These are phyloP conservation scores for Volucella inflata DNA, from an alignment of 2,888 invertebrate species.

Conservation along the genomic window DNA sequence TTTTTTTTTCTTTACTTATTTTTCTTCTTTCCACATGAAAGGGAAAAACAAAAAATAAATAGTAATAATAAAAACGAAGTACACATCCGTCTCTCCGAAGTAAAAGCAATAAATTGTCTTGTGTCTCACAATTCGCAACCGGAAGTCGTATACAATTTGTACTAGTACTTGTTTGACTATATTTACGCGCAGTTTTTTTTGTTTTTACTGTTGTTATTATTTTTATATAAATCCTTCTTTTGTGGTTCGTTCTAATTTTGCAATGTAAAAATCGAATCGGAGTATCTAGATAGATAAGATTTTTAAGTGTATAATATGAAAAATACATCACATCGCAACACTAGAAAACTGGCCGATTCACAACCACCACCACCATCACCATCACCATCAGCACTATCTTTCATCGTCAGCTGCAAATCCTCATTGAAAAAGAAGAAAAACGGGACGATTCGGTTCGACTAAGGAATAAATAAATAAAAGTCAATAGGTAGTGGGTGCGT, in stretches of 20 bases:
- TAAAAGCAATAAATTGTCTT: constrained; percentile 51
- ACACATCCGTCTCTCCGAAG: constrained; percentile 39
- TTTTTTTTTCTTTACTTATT: constrained; percentile 11
- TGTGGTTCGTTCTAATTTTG: no score
- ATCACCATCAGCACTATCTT: constrained; percentile 10
- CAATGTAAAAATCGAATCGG: no score
- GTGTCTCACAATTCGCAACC: constrained; percentile 50
- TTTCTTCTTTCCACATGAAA: constrained; percentile 11
- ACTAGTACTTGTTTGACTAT: constrained; percentile 38
- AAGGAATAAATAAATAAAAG: constrained; percentile 46
- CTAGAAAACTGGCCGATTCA: constrained; percentile 34
- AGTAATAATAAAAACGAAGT: background rate
- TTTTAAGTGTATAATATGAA: no score
- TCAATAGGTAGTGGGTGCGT: constrained; percentile 29
- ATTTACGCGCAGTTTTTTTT: constrained; percentile 66
- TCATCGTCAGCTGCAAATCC: constrained; percentile 61
- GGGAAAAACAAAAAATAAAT: constrained; percentile 3
- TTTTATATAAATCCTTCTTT: constrained; percentile 1
- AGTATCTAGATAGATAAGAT: no score
- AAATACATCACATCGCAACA: constrained; percentile 31
- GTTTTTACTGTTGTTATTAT: constrained; percentile 20
- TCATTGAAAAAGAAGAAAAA: constrained; percentile 46
- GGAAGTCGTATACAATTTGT: constrained; percentile 49
- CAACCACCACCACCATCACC: constrained; percentile 23
- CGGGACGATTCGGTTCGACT: constrained; percentile 23